A percentile compares a stretch with the other conserved stretches of the same genome.
These are phyloP conservation scores for Euzophera pinguis DNA, from an alignment of 2,888 invertebrate genomes.

Conservation along the genomic window DNA sequence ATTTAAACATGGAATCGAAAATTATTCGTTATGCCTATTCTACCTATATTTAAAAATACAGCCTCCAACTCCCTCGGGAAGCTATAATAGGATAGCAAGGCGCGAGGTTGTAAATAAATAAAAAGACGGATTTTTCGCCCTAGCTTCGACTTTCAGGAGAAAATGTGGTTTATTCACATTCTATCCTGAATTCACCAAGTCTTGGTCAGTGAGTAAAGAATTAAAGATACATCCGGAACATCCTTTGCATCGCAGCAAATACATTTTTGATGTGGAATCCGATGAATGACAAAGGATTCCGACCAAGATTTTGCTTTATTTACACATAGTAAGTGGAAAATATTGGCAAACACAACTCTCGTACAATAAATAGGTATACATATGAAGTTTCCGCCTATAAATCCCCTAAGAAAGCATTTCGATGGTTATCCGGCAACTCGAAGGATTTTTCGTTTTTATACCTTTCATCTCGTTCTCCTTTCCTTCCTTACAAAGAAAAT, in stretches of 20 bases:
- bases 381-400: conserved; percentile 11
- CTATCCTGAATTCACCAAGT: background rate
- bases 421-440: background rate
- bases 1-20: no score
- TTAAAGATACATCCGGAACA: background rate
- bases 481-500: background rate
- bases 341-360: conserved; percentile 6
- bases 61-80: conserved; percentile 4
- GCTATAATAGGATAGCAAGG: conserved; percentile 9
- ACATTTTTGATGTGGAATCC: background rate
- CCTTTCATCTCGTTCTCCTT: conserved; percentile 1
- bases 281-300: background rate
- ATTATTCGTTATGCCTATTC: no score
- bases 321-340: background rate
- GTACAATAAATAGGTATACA: conserved; percentile 9
- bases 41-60: conserved; percentile 13
- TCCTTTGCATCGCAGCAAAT: background rate
- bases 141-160: background rate
- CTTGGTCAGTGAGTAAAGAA: background rate
- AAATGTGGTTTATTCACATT: background rate
- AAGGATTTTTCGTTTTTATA: background rate
- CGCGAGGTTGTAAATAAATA: conserved; percentile 12
- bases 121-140: background rate
- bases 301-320: background rate
- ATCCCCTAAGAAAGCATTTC: conserved; percentile 10